Conservation (phyloP, 2,113 vertebrate species). For the Burhinus bistriatus region DNA sequence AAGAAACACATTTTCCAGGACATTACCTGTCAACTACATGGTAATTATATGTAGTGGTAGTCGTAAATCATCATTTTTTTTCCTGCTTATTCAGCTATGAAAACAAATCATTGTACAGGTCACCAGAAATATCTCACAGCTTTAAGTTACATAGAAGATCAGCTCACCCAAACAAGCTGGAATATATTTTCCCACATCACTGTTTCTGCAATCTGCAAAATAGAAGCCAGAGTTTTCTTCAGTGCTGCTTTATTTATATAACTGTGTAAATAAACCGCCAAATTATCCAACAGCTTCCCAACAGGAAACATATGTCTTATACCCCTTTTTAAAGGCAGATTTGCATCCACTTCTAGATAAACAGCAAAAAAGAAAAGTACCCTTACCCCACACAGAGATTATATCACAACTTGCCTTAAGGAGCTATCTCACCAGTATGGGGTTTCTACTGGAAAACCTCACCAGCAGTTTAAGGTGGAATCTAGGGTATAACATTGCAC, state of each 20-base stretch:
- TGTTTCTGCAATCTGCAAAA: conserved; percentile 79
- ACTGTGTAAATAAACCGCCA: not conserved
- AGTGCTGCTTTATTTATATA: not conserved
- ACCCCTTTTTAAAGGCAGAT: not conserved
- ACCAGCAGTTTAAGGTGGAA: not conserved
- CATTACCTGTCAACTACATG: not conserved
- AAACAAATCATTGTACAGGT: not conserved
- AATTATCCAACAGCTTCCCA: not conserved
- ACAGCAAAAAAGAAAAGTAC: not conserved
- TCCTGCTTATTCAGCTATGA: not conserved
- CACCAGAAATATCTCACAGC: not conserved
- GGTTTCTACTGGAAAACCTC: not conserved
- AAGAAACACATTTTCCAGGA: not conserved
- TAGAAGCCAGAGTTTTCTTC: not conserved
- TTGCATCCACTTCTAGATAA: not conserved
- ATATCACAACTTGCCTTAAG: not conserved
- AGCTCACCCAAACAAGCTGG: conserved; percentile 85
- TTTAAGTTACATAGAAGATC: not conserved
- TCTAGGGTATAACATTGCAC: not conserved
- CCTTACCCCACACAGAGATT: not conserved
- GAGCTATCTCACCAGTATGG: not conserved
- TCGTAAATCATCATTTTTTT: not conserved
- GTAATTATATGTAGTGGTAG: not conserved
- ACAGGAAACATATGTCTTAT: not conserved
- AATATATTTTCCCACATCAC: conserved; percentile 77